Base-by-base conservation (phyloP, 2,797 vertebrate species). In the Sebastes taczanowskii region DNA sequence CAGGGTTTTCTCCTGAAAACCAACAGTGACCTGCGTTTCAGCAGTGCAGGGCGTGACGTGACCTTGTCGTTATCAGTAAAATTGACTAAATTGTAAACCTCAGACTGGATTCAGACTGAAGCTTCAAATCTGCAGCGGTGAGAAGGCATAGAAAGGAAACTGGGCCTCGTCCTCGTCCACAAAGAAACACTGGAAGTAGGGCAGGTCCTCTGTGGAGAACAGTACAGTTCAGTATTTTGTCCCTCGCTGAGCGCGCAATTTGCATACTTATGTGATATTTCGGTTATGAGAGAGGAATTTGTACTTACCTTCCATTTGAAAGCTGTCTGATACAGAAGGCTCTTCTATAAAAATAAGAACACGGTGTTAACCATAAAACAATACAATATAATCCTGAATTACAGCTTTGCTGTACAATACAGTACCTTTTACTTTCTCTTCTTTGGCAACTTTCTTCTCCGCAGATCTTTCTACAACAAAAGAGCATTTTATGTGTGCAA, bases 121-220 rank as follows among this genome's bases (percentile, higher is more conserved):
- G 67, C 49, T 64, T 96, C 92, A 96, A 56, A 95, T 94, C 87
- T 95, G 95, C 89, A 92, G 93, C 69, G 88, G 87, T 66, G 91
- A 97, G 91, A 95, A 97, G 88, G 91, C 97, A 80, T 96, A 98
- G 95, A 95, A 97, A 27, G 95, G 97, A 94, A 95, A 97, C 95
- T 96, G 95, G 89, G 97, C 97, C 71, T 98, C 98, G 71, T 97
- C 96, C 76, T 97, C 98, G 46, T 99, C 97, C 95, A 99, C 94
- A 86, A 98, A 99, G 93, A 99, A 97, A 86, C 97, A 99, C 35
- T 99, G 98, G 94, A 99, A 98, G 94, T 98, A 99, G 72, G 97
- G 98, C 84, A 99, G 90, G 70, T 98, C 96, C 76, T 95, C 99
- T 99, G 90, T 11, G 72, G 80, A 78, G 34, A 8, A 71, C 11